Evolutionary conservation across 1,140 invertebrate genomes (phyloP).

Genomic region (Forficula auricularia): DNA sequence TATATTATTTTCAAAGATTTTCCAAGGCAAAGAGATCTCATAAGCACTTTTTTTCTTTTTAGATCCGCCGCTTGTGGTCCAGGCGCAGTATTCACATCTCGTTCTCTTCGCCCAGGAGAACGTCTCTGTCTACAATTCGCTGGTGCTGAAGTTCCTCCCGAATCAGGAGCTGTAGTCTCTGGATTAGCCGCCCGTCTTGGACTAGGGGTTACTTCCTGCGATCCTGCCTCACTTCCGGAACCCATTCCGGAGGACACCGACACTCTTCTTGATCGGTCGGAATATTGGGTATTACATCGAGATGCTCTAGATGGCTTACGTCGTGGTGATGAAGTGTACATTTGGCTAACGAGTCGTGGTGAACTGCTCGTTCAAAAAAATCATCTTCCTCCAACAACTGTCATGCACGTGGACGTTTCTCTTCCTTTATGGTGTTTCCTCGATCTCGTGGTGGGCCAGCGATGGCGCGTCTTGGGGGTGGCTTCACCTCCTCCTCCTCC

Average conservation of each 20-base stretch:
- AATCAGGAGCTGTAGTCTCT: slow-evolving; percentile 64
- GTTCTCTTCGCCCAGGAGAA: slow-evolving; percentile 69
- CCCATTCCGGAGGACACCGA: slow-evolving; percentile 83
- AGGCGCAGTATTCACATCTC: slow-evolving; percentile 79
- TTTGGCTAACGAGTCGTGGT: slow-evolving; percentile 61
- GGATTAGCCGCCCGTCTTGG: slow-evolving; percentile 39
- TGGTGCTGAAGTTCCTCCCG: slow-evolving; percentile 26
- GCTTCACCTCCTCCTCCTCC: slow-evolving; percentile 1
- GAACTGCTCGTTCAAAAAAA: slow-evolving; percentile 83
- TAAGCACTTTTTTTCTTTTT: too few species aligned
- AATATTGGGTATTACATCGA: slow-evolving; percentile 93
- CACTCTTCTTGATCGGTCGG: slow-evolving; percentile 75
- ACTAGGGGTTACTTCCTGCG: slow-evolving; percentile 83
- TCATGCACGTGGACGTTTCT: slow-evolving; percentile 89
- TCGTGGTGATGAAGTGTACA: slow-evolving; percentile 78
- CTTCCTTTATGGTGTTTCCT: slow-evolving; percentile 84
- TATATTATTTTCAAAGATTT: too few species aligned
- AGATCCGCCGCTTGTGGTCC: slow-evolving; percentile 81
- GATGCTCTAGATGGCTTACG: slow-evolving; percentile 71
- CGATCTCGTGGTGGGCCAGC: slow-evolving; percentile 30
- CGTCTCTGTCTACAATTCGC: too few species aligned
- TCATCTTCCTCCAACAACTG: slow-evolving; percentile 53
- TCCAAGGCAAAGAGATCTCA: too few species aligned
- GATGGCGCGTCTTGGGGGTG: too few species aligned
- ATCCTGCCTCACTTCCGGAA: slow-evolving; percentile 53